Percentiles rank a stretch among this genome's conserved stretches.
These are phyloP conservation scores for Coelogynopora nodosa DNA, from an alignment of 2,888 invertebrate species.

Conservation along the genomic window DNA sequence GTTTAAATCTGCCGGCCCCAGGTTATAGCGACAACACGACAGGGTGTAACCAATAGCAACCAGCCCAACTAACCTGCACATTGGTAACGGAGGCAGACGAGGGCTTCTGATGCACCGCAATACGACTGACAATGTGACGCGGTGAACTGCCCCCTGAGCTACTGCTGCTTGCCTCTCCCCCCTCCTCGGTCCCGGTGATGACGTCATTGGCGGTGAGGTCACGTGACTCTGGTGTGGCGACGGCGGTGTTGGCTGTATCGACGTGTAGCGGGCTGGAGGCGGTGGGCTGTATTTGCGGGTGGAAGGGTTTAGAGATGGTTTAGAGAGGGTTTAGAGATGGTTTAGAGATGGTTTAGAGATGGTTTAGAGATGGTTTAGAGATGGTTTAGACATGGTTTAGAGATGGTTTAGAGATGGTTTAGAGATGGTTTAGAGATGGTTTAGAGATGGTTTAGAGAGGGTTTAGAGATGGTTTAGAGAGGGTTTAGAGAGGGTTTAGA, in stretches of 20 bases:
- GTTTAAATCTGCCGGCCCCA: too few species aligned
- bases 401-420: neutral
- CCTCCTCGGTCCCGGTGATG: neutral
- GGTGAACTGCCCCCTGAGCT: conserved; percentile 35
- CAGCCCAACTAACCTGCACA: neutral
- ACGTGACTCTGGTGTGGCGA: neutral
- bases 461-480: neutral
- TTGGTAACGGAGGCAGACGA: neutral
- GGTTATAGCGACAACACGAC: too few species aligned
- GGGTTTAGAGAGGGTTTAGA: neutral
- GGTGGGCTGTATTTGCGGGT: neutral
- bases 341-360: neutral
- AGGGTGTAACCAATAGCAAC: neutral
- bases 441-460: neutral
- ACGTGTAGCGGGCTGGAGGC: neutral
- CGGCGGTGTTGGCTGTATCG: neutral
- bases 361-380: too few species aligned
- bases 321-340: neutral
- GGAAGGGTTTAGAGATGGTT: neutral
- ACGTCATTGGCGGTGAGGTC: neutral
- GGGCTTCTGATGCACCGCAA: neutral
- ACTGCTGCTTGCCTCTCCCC: neutral
- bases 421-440: neutral
- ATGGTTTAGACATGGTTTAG: too few species aligned
- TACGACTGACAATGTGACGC: conserved; percentile 35